Evolutionary conservation across 2,113 vertebrate species (phyloP).

Genomic region (Blennius ocellaris): DNA sequence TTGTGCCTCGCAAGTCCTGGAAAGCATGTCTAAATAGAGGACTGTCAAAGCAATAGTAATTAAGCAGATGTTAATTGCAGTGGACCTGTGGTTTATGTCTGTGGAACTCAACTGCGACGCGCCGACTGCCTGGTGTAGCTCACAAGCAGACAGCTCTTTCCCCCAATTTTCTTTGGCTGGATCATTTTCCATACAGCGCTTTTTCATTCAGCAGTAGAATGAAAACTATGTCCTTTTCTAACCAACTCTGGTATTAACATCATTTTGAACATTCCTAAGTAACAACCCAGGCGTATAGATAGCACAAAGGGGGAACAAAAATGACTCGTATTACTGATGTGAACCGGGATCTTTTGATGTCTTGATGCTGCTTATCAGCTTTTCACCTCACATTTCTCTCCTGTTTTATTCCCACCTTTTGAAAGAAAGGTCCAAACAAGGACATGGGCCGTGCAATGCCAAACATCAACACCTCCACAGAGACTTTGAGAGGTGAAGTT

Average conservation of each 20-base stretch:
- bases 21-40: conserved; percentile 52
- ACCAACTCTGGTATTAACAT: conserved; percentile 79
- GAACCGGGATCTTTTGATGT: conserved; percentile 79
- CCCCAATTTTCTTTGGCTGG: conserved; percentile 67
- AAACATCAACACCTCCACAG: conserved; percentile 76
- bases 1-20: conserved; percentile 22
- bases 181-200: conserved; percentile 67
- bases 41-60: conserved; percentile 53
- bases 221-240: conserved; percentile 72
- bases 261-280: conserved; percentile 76
- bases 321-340: conserved; percentile 35
- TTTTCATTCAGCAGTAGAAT: conserved; percentile 68
- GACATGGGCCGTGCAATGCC: conserved; percentile 69
- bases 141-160: conserved; percentile 51
- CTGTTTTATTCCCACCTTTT: not conserved
- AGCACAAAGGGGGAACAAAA: conserved; percentile 6
- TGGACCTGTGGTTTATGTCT: conserved; percentile 56
- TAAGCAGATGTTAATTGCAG: conserved; percentile 57
- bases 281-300: conserved; percentile 56
- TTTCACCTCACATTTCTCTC: conserved; percentile 36
- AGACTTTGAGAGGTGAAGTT: conserved; percentile 76
- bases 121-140: conserved; percentile 40
- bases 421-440: conserved; percentile 87
- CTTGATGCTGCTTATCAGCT: conserved; percentile 50
- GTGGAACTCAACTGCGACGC: conserved; percentile 31